These are phyloP conservation scores for Ectropis crepuscularia DNA, from an alignment of 2,888 invertebrate species.

Conservation along the genomic window DNA sequence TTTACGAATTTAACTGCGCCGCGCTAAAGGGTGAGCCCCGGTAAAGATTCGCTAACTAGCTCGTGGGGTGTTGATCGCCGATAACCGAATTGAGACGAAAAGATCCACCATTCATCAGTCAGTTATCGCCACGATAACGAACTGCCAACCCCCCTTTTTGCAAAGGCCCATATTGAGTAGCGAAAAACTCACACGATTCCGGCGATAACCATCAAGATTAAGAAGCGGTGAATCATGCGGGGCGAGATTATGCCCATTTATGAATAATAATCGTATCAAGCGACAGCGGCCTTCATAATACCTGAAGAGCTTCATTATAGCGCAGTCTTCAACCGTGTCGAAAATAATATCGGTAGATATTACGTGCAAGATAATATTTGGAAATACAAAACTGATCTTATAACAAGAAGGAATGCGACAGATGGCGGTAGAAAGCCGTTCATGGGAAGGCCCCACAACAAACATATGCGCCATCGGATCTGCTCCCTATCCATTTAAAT, in stretches of 20 bases:
- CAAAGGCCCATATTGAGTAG: constrained; percentile 64
- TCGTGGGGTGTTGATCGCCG: constrained; percentile 73
- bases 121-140: constrained; percentile 76
- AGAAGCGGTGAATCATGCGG: constrained; percentile 47
- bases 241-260: constrained; percentile 50
- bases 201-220: constrained; percentile 62
- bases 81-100: constrained; percentile 83
- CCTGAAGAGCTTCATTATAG: constrained; percentile 34
- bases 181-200: constrained; percentile 68
- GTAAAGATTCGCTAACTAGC: constrained; percentile 77
- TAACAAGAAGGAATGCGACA: constrained; percentile 41
- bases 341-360: constrained; percentile 18
- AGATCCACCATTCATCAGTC: constrained; percentile 81
- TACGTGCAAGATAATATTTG: constrained; percentile 21
- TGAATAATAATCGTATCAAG: constrained; percentile 48
- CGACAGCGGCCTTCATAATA: constrained; percentile 35
- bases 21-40: constrained; percentile 53
- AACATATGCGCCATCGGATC: constrained; percentile 62
- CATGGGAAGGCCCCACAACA: constrained; percentile 62
- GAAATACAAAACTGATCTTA: constrained; percentile 37
- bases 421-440: constrained; percentile 56
- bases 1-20: constrained; percentile 51
- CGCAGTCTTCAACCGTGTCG: constrained; percentile 18
- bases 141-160: constrained; percentile 68
- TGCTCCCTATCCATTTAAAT: constrained; percentile 81